A percentile compares a stretch with the other conserved stretches of the same genome.
phyloP scores from a whole-genome alignment of 1,140 invertebrate species.

The Aporrectodea caliginosa region DNA sequence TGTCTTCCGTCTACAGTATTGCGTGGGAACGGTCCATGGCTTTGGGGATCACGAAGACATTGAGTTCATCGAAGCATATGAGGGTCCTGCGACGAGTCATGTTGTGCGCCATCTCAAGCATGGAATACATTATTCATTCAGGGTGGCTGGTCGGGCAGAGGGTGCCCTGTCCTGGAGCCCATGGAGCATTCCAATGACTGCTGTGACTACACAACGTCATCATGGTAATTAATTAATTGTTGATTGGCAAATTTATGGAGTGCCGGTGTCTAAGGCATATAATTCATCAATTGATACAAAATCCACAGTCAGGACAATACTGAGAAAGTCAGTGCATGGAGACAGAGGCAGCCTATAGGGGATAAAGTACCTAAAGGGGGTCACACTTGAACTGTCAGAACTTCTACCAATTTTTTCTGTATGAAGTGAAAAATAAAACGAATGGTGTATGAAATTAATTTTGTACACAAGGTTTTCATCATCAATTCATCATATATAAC shows the following conservation, averaged over 20 bases:
- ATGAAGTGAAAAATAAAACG: too few relatives aligned
- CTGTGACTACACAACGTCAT: not conserved
- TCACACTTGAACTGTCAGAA: not conserved
- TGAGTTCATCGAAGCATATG: not conserved
- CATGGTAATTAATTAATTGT: not conserved
- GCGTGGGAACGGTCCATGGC: not conserved
- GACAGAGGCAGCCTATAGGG: not conserved
- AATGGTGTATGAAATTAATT: too few relatives aligned
- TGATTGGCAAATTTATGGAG: not conserved
- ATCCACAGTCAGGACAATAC: not conserved
- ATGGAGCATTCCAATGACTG: not conserved
- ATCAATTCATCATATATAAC: too few relatives aligned
- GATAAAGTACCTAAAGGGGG: not conserved
- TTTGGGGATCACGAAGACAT: not conserved
- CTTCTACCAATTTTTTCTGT: too few relatives aligned
- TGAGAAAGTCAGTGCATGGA: not conserved
- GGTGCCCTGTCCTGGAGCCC: not conserved
- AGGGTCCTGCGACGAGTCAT: not conserved
- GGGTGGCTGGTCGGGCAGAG: not conserved
- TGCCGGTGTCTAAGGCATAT: too few relatives aligned
- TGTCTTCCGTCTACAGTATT: not conserved
- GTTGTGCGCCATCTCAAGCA: not conserved
- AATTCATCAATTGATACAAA: not conserved
- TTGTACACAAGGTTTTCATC: too few relatives aligned
- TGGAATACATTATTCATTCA: not conserved